Evolutionary conservation across 2,888 invertebrate species (phyloP).

Genomic region (Maniola hyperantus): DNA sequence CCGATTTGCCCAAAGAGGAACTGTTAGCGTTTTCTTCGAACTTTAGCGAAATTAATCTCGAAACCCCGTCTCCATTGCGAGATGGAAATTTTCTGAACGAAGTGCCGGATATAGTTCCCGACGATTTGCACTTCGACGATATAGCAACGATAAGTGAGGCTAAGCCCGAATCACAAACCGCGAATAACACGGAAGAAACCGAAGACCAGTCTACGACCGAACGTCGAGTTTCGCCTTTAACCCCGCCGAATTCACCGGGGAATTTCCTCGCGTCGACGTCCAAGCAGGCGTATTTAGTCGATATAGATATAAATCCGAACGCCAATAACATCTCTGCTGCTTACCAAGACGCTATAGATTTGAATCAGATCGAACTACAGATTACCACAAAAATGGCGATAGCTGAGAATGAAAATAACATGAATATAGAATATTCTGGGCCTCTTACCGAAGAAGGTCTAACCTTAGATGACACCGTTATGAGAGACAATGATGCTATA

Average conservation of each 20-base stretch:
- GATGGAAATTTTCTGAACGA: slow-evolving; percentile 75
- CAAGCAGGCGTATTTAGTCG: slow-evolving; percentile 67
- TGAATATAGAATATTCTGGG: slow-evolving; percentile 77
- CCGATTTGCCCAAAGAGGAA: slow-evolving; percentile 74
- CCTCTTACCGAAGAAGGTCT: slow-evolving; percentile 66
- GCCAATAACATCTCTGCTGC: slow-evolving; percentile 25
- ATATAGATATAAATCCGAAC: slow-evolving; percentile 59
- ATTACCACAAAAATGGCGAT: slow-evolving; percentile 76
- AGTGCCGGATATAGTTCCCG: slow-evolving; percentile 70
- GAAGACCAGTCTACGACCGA: slow-evolving; percentile 64
- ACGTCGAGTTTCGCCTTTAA: slow-evolving; percentile 66
- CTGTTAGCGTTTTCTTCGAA: slow-evolving; percentile 80
- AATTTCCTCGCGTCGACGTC: slow-evolving; percentile 66
- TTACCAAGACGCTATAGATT: slow-evolving; percentile 56
- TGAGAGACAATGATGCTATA: slow-evolving; percentile 55
- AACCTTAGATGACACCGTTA: slow-evolving; percentile 52
- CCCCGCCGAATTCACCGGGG: slow-evolving; percentile 76
- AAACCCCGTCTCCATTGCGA: slow-evolving; percentile 73
- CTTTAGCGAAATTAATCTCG: slow-evolving; percentile 77
- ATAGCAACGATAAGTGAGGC: slow-evolving; percentile 56
- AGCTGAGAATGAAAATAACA: slow-evolving; percentile 79
- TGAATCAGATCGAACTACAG: slow-evolving; percentile 73
- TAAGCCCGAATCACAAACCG: slow-evolving; percentile 51
- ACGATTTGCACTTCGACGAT: slow-evolving; percentile 65
- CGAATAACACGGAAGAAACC: slow-evolving; percentile 53